These are phyloP conservation scores for Nasonovia ribisnigri DNA, from an alignment of 2,888 invertebrate species.

Conservation along the genomic window DNA sequence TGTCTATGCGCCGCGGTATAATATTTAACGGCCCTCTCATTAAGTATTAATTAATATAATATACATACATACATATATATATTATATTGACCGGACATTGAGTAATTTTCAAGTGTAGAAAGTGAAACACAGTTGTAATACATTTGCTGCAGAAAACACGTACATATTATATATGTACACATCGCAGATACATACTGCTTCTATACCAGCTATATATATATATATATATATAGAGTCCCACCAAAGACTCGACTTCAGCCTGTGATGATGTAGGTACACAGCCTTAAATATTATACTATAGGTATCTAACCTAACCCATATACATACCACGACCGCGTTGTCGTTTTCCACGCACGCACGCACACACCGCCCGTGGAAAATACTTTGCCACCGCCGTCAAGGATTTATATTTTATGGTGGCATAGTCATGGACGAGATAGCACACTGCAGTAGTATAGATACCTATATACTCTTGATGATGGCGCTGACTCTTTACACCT, in stretches of 20 bases:
- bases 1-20: not conserved
- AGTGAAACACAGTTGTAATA: conserved; percentile 49
- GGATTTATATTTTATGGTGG: conserved; percentile 60
- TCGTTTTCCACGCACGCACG: conserved; percentile 40
- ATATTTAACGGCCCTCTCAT: conserved; percentile 36
- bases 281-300: not conserved
- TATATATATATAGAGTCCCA: not conserved
- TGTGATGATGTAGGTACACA: not conserved
- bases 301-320: too few species aligned
- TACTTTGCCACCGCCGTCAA: conserved; percentile 1
- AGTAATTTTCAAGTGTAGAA: conserved; percentile 56
- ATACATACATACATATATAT: not conserved
- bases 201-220: not conserved
- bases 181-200: not conserved
- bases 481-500: conserved; percentile 60
- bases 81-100: conserved; percentile 53
- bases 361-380: conserved; percentile 32
- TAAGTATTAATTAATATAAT: conserved; percentile 13
- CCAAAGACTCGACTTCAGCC: not conserved
- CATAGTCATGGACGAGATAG: conserved; percentile 62
- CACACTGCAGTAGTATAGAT: not conserved
- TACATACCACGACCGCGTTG: not conserved
- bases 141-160: not conserved
- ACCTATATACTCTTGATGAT: conserved; percentile 30
- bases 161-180: not conserved